Evolutionary conservation across 1,140 invertebrate genomes (phyloP).

Genomic region (Semibalanus balanoides): DNA sequence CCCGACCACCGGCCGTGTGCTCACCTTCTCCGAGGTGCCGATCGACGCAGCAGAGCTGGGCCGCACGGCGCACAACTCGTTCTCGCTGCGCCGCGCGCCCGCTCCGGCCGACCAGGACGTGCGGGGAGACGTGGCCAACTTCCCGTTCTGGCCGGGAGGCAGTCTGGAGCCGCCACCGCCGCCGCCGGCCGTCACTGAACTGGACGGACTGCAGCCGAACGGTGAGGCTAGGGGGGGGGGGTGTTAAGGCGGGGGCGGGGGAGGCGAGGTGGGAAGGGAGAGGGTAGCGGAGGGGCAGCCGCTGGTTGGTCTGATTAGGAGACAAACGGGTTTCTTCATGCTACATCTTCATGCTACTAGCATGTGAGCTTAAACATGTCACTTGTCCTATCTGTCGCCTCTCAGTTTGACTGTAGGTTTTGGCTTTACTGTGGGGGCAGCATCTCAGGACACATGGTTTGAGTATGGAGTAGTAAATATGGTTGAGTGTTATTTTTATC

Average conservation of each 20-base stretch:
- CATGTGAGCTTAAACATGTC: too few relatives aligned
- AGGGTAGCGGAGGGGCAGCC: too few relatives aligned
- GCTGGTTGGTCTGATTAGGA: too few relatives aligned
- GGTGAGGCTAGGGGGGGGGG: conserved; percentile 16
- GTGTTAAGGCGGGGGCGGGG: conserved; percentile 26
- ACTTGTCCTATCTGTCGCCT: too few relatives aligned
- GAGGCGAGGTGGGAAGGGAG: too few relatives aligned
- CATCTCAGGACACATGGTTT: too few relatives aligned
- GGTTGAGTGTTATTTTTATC: too few relatives aligned
- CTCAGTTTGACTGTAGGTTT: too few relatives aligned
- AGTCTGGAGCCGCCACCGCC: conserved; percentile 41
- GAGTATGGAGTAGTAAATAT: too few relatives aligned
- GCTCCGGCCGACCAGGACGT: conserved; percentile 42
- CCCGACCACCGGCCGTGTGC: conserved; percentile 49
- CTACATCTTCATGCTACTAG: too few relatives aligned
- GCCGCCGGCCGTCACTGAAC: not conserved
- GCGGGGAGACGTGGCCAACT: conserved; percentile 51
- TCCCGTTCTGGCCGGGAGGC: conserved; percentile 66
- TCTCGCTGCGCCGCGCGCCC: conserved; percentile 44
- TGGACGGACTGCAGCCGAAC: not conserved
- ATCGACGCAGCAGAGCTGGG: conserved; percentile 37
- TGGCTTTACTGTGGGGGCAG: too few relatives aligned
- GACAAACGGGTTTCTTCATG: too few relatives aligned
- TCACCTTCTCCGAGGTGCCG: conserved; percentile 50
- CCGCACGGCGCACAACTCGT: conserved; percentile 53